Percentiles rank a stretch among this genome's conserved stretches.
Conservation (phyloP, 2,113 vertebrate species). For the Nansenia antarctica region DNA sequence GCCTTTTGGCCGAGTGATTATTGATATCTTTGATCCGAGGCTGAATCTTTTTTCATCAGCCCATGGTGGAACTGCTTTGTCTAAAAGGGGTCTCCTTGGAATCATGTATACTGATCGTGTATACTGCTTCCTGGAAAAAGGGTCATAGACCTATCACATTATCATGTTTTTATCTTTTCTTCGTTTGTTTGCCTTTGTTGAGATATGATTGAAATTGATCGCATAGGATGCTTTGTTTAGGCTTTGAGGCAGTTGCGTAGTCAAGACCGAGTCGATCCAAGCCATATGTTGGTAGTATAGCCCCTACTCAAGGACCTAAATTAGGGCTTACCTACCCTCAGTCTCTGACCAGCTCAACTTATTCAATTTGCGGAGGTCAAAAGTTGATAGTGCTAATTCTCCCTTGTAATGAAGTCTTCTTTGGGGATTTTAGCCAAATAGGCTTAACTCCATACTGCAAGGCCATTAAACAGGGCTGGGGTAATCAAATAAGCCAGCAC, state of each 20-base stretch:
- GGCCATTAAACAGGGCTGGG: slow-evolving; percentile 31
- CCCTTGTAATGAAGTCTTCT: slow-evolving; percentile 43
- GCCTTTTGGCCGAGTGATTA: slow-evolving; percentile 52
- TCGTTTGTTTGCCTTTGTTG: background rate
- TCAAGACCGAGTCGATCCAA: slow-evolving; percentile 15
- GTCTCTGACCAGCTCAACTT: slow-evolving; percentile 38
- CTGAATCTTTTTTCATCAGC: slow-evolving; percentile 24
- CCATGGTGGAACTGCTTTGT: background rate
- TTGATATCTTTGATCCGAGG: slow-evolving; percentile 47
- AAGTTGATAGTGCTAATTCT: slow-evolving; percentile 49
- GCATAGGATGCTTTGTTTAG: slow-evolving; percentile 32
- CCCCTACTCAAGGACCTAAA: slow-evolving; percentile 14
- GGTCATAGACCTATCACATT: background rate
- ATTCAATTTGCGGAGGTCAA: slow-evolving; percentile 58
- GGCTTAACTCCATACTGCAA: slow-evolving; percentile 36
- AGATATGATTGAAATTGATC: slow-evolving; percentile 23
- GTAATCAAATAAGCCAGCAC: slow-evolving; percentile 47
- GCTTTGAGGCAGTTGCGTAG: slow-evolving; percentile 6
- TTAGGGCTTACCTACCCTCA: slow-evolving; percentile 41
- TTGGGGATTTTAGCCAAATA: slow-evolving; percentile 43
- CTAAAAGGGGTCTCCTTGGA: too few relatives aligned
- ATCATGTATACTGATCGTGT: background rate
- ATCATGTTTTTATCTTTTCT: slow-evolving; percentile 5
- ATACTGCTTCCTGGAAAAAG: slow-evolving; percentile 18
- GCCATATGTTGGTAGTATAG: slow-evolving; percentile 47